Base-by-base conservation (phyloP, 2,113 vertebrate species). In the Cisticola juncidis region DNA sequence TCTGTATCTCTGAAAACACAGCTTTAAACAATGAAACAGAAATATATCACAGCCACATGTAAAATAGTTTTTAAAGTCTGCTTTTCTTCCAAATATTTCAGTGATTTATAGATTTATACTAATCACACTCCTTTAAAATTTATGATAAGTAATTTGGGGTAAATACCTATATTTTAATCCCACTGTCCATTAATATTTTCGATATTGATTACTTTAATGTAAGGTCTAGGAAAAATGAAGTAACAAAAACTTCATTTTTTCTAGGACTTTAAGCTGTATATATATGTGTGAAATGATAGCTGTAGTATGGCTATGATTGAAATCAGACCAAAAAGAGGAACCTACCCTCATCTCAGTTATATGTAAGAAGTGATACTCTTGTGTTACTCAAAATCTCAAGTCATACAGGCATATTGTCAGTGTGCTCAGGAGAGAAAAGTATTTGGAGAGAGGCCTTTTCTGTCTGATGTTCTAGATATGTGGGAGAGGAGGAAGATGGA, bases 281-380 rank as follows among this genome's bases (percentile, higher is more conserved):
- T 2, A 0, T 26, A 16, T n/a, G 3, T 57, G 0, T 18, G 14
- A 36, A 78, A 65, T 12, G 12, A 26, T 68, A 79, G 24, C 35
- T 42, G 33, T n/a, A 71, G 20, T 54, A 51, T 38, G 62, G 23
- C 38, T 80, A 1, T 31, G 60, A 35, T 14, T 71, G 48, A 91
- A 91, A 35, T 60, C 33, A 4, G 40, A 89, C 12, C 36, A 64
- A 77, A 44, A 86, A 33, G 53, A 83, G 66, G 24, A 12, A 80
- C 15, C 26, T 81, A 64, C 31, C 10, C 15, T 81, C 45, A 36
- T 62, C 66, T 88, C 48, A 60, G 19, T 31, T 68, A 11, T 9
- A 33, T 16, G 15, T 23, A 45, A 92, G 47, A 36, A 62, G 17
- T 36, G 42, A 88, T 65, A 38, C 10, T 72, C 18, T 9, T 24